Evolutionary conservation across 2,888 invertebrate species (phyloP).

Genomic region (Prionchulus punctatus): DNA sequence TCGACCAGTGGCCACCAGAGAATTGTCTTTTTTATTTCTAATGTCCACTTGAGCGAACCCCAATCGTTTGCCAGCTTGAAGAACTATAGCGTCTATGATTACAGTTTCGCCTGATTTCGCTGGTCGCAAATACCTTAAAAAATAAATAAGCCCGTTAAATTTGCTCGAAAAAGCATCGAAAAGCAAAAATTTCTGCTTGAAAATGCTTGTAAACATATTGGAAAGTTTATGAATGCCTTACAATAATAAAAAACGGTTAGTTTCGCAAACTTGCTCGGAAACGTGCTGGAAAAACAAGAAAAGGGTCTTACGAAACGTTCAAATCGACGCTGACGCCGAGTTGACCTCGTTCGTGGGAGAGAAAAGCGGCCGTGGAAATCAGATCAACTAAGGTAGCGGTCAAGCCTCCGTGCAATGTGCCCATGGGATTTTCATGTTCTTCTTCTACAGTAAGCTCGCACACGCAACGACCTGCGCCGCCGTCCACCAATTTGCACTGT

Average conservation of each 20-base stretch:
- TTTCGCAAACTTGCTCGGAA: background rate
- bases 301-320: conserved; percentile 41
- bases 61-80: conserved; percentile 57
- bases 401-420: conserved; percentile 67
- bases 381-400: conserved; percentile 60
- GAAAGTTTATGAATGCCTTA: background rate
- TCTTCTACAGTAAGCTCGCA: conserved; percentile 57
- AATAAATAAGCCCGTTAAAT: too few species aligned
- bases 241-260: background rate
- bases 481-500: background rate
- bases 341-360: conserved; percentile 43
- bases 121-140: conserved; percentile 55
- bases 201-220: background rate
- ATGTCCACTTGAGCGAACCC: conserved; percentile 67
- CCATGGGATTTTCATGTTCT: conserved; percentile 56
- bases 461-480: conserved; percentile 51
- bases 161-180: too few species aligned
- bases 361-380: conserved; percentile 60
- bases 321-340: conserved; percentile 68
- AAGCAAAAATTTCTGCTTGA: too few species aligned
- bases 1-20: conserved; percentile 58
- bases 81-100: conserved; percentile 57
- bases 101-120: conserved; percentile 61
- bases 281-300: background rate
- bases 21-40: conserved; percentile 53